Evolutionary conservation across 2,888 invertebrate genomes (phyloP), one percentile per base, ranked within the genome.

Genomic region (Euplexia lucipara): DNA sequence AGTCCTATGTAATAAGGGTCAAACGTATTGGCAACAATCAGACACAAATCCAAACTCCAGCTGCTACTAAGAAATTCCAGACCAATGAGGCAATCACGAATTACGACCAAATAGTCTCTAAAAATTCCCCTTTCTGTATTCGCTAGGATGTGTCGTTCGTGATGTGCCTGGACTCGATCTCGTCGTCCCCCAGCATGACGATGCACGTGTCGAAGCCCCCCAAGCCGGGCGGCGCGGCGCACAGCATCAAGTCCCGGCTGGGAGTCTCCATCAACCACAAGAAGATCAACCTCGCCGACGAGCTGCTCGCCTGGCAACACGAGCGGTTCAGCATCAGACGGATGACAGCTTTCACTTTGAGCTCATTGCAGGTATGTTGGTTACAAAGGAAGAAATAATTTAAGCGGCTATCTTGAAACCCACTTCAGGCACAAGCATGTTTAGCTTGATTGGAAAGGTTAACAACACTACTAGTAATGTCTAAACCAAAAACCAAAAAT

Each of bases 121-220:
- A n/a, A n/a, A n/a, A n/a, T n/a, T n/a, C n/a, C n/a, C n/a, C 6
- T 18, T 3, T 20, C 44, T 14, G 2, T 20, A 16, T 39, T 20
- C 3, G 9, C 0, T 92, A 98, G 97, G 98, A 99, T 86, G 97
- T 98, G 0, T 97, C 98, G 0, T 99, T 98, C 92, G 98, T 98
- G 0, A 96, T 99, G 87, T 99, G 99, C 88, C 91, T 99, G 72
- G 99, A 99, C 89, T 96, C 98, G 0, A 96, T 98, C 9, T 96
- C 97, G 0, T 93, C 96, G 0, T 94, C 96, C 0, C 96, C 97
- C 32, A 90, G 96, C 0, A 91, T 99, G 2, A 97, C 97, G 79
- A 97, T 99, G 95, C 99, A 99, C 91, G 99, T 99, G 8, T 99
- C 99, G 0, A 99, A 99, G 92, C 98, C 99, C 0, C 99, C 99